Base-by-base conservation (phyloP, 2,113 vertebrate species). In the Pyrgilauda ruficollis region DNA sequence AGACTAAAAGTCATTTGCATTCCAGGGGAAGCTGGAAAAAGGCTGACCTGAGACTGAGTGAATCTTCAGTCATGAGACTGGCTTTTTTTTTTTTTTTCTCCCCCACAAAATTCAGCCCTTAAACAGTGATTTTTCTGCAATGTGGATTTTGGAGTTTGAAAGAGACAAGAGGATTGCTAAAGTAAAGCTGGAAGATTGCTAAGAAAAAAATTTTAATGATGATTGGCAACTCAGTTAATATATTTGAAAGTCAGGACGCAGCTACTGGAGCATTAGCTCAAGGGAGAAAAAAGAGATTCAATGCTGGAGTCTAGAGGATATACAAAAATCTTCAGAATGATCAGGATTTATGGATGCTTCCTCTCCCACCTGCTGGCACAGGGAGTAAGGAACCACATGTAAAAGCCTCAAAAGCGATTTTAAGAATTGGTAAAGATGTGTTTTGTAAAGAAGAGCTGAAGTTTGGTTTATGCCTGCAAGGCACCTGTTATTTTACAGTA, bases 141-240 rank as follows among this genome's bases (percentile, higher is more conserved):
- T 58, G 22, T 86, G 80, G 46, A 82, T 68, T 89, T 67, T 39
- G 17, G 28, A 75, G 56, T 83, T 86, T 83, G 64, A 81, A 96
- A 90, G 24, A 66, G 47, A 27, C 74, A 94, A 93, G 70, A 73
- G 63, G 69, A 82, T 95, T 93, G 47, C 70, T 79, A 63, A 87
- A 91, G 67, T 91, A 95, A 97, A 96, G 87, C 94, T 56, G 46
- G 66, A 75, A 90, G 66, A 75, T 79, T 93, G 19, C 41, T 76
- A 77, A 90, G 93, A 81, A 93, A 93, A 94, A 87, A 88, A 77
- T 18, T 62, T 75, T 84, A 87, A 87, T 69, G 64, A 92, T 93
- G 95, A 93, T 86, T 92, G 91, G 83, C 86, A 95, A 90, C 63
- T 91, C 84, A 55, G 64, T 94, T 95, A 95, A 94, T 94, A 89